phyloP scores from a whole-genome alignment of 2,113 vertebrate genomes.

The Lipotes vexillifer region DNA sequence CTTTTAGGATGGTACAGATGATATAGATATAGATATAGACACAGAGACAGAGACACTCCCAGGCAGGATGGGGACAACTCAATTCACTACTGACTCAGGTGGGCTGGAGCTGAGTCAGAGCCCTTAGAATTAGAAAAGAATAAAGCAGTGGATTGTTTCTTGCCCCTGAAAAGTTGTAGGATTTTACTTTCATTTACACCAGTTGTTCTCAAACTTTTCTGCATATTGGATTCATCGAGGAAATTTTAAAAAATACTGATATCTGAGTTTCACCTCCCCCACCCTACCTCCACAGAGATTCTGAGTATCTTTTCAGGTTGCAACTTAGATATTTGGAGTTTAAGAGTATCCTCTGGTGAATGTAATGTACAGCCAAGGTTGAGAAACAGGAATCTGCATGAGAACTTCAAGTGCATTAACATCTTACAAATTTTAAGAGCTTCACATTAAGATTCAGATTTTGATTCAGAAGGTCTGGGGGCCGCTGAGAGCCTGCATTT shows the following conservation, averaged over 20 bases:
- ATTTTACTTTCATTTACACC: not conserved
- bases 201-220: not conserved
- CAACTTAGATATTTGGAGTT: not conserved
- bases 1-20: not conserved
- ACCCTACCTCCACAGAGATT: not conserved
- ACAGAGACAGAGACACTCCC: not conserved
- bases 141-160: not conserved
- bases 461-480: not conserved
- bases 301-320: not conserved
- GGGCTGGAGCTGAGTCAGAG: not conserved
- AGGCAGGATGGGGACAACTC: not conserved
- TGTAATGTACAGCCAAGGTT: not conserved
- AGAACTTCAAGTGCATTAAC: not conserved
- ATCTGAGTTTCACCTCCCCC: not conserved
- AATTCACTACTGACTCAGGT: too few relatives aligned
- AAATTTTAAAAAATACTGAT: not conserved
- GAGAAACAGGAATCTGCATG: not conserved
- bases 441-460: not conserved
- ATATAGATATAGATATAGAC: not conserved
- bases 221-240: not conserved
- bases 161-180: not conserved
- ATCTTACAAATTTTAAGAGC: not conserved
- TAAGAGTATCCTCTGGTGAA: not conserved
- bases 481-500: not conserved
- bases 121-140: not conserved